Conservation (phyloP, 2,113 vertebrate genomes). For the Rhea pennata region DNA sequence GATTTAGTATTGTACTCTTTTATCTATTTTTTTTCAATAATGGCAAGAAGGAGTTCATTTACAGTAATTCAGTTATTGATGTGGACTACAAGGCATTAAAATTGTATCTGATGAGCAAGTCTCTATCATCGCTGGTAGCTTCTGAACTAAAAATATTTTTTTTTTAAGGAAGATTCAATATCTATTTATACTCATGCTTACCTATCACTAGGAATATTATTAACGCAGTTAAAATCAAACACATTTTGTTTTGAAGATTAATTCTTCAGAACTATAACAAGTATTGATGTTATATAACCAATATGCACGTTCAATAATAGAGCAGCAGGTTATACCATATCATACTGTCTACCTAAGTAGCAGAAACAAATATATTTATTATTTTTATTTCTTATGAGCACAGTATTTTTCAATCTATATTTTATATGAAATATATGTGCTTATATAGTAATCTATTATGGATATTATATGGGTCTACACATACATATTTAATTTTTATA, state of each 20-base stretch:
- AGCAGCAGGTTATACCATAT: neutral
- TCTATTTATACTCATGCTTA: neutral
- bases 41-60: neutral
- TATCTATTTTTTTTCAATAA: neutral
- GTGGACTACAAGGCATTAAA: neutral
- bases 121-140: neutral
- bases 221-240: slow-evolving; percentile 3
- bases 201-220: neutral
- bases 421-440: neutral
- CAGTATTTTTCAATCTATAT: neutral
- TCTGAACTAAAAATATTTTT: slow-evolving; percentile 13
- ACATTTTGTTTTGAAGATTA: slow-evolving; percentile 9
- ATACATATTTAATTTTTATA: neutral
- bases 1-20: neutral
- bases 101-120: neutral
- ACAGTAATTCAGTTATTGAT: neutral
- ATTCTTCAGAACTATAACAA: slow-evolving; percentile 16
- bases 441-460: neutral
- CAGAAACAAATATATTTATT: neutral
- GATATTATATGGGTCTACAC: neutral
- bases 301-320: neutral
- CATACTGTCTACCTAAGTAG: neutral
- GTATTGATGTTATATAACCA: slow-evolving; percentile 14
- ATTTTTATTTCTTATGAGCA: neutral
- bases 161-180: neutral